Percentiles rank a stretch among this genome's conserved stretches.
Evolutionary conservation across 2,888 invertebrate genomes (phyloP).

Genomic region (Chymomyza procnemis): DNA sequence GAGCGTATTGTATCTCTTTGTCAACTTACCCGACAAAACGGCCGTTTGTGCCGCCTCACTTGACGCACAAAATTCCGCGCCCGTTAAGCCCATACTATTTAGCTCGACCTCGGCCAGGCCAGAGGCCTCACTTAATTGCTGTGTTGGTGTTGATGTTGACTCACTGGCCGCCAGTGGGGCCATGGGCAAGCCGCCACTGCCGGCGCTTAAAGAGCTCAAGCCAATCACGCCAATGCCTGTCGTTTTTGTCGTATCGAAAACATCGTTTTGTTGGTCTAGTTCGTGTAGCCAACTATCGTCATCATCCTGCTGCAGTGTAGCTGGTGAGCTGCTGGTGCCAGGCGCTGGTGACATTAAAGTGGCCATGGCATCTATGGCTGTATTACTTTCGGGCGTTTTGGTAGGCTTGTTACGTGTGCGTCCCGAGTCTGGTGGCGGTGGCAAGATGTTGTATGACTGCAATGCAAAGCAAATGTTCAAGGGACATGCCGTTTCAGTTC

Average conservation of each 20-base stretch:
- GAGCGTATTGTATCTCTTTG: not conserved
- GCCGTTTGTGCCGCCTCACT: constrained; percentile 32
- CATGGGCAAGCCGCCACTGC: constrained; percentile 49
- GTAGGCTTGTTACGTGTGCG: constrained; percentile 76
- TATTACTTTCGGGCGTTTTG: constrained; percentile 63
- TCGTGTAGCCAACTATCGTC: constrained; percentile 76
- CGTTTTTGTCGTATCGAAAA: constrained; percentile 73
- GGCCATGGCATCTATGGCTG: constrained; percentile 48
- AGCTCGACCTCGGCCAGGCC: constrained; percentile 19
- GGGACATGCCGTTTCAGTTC: not conserved
- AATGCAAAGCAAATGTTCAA: constrained; percentile 6
- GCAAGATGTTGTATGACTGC: constrained; percentile 76
- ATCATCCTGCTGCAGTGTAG: constrained; percentile 58
- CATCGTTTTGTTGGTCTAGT: constrained; percentile 73
- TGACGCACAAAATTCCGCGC: not conserved
- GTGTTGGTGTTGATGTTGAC: constrained; percentile 68
- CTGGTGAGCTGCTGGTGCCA: constrained; percentile 45
- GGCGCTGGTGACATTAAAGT: constrained; percentile 53
- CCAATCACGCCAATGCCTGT: constrained; percentile 44
- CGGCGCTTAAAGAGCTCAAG: constrained; percentile 18
- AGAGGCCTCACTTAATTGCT: constrained; percentile 51
- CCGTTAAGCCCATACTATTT: not conserved
- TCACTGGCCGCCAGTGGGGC: constrained; percentile 69
- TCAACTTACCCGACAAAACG: constrained; percentile 69
- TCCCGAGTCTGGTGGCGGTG: constrained; percentile 77